Evolutionary conservation across 2,113 vertebrate genomes (phyloP).

Genomic region (Natator depressus): DNA sequence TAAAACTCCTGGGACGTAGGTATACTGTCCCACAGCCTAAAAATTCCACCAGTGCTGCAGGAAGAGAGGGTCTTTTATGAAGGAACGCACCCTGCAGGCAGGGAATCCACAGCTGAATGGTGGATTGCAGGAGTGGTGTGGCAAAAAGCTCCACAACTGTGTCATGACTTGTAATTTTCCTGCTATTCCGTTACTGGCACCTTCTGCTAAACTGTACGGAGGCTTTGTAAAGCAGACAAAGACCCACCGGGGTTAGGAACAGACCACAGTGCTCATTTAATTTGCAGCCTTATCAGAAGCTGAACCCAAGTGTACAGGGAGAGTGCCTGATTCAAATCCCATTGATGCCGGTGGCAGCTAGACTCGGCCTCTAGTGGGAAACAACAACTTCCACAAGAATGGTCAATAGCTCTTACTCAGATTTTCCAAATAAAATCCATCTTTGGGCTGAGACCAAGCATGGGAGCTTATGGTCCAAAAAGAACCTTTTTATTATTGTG

Average conservation of each 20-base stretch:
- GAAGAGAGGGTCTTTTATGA: background rate
- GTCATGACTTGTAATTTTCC: background rate
- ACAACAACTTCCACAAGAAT: background rate
- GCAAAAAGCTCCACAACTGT: background rate
- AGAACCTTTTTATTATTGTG: background rate
- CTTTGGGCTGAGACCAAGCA: background rate
- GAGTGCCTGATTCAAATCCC: background rate
- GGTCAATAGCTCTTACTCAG: background rate
- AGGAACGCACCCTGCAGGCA: background rate
- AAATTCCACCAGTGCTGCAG: background rate
- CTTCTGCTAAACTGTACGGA: background rate
- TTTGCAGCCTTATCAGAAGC: background rate
- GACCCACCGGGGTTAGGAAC: background rate
- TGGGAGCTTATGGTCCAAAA: background rate
- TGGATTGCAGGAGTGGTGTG: background rate
- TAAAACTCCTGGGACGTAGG: background rate
- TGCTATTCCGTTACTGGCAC: background rate
- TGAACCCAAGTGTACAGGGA: background rate
- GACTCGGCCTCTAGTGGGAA: background rate
- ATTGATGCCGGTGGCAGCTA: too few relatives aligned
- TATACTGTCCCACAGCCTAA: background rate
- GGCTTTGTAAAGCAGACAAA: background rate
- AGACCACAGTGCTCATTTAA: rapidly evolving
- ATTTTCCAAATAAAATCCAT: background rate
- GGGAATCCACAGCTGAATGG: rapidly evolving